These are phyloP conservation scores for Andrena camellia DNA, from an alignment of 2,888 invertebrate species.

Conservation along the genomic window DNA sequence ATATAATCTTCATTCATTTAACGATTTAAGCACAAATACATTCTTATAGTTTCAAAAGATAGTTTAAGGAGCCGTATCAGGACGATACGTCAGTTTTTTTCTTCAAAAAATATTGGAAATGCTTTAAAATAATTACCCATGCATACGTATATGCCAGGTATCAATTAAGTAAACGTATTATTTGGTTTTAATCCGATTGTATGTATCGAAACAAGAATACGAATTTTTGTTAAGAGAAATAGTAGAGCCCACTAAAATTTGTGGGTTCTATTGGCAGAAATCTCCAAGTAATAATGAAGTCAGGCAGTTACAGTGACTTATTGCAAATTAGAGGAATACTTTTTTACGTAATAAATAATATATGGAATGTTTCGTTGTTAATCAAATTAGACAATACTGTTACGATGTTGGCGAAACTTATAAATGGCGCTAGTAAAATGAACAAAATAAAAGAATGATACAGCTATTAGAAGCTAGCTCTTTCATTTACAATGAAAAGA, in stretches of 20 bases:
- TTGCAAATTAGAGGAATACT: slow-evolving; percentile 27
- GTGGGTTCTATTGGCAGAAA: slow-evolving; percentile 3
- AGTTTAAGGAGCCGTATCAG: slow-evolving; percentile 27
- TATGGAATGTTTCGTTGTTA: slow-evolving; percentile 72
- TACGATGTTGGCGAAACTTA: slow-evolving; percentile 58
- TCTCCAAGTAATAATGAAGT: slow-evolving; percentile 28
- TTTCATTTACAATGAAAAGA: slow-evolving; percentile 52
- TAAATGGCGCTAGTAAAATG: slow-evolving; percentile 63
- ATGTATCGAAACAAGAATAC: slow-evolving; percentile 9
- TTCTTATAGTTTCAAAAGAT: slow-evolving; percentile 35
- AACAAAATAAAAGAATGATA: slow-evolving; percentile 74
- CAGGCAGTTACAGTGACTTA: slow-evolving; percentile 41
- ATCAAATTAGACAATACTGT: slow-evolving; percentile 61
- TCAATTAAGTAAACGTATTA: slow-evolving; percentile 31
- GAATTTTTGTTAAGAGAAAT: slow-evolving; percentile 5
- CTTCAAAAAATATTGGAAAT: slow-evolving; percentile 23
- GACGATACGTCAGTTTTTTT: slow-evolving; percentile 25
- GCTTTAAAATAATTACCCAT: slow-evolving; percentile 26
- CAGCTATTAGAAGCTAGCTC: slow-evolving; percentile 58
- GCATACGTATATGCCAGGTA: slow-evolving; percentile 1
- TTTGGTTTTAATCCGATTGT: slow-evolving; percentile 22
- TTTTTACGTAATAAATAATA: slow-evolving; percentile 62
- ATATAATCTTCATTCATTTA: slow-evolving; percentile 52
- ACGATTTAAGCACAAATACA: slow-evolving; percentile 73
- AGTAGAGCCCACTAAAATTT: slow-evolving; percentile 13